Conservation (phyloP, 2,888 invertebrate genomes). For the Morinoia aosen region DNA sequence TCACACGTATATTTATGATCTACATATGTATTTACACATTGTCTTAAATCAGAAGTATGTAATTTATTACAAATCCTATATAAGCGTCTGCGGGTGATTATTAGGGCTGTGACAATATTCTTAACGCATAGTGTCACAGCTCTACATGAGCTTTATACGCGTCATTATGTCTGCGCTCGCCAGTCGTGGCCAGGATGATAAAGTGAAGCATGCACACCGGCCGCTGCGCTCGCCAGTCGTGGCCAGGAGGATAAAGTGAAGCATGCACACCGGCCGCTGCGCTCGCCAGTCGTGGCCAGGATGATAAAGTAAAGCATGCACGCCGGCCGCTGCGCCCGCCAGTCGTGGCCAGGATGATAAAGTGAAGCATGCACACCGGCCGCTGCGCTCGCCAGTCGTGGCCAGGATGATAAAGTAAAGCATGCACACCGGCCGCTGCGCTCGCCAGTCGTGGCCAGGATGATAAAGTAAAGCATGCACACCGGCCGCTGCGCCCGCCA, state of each 20-base stretch:
- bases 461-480: neutral
- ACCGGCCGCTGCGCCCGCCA: neutral
- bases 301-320: neutral
- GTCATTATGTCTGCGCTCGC: too few species aligned
- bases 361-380: neutral
- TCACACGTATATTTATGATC: too few species aligned
- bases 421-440: neutral
- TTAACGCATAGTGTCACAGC: too few species aligned
- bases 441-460: neutral
- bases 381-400: neutral
- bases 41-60: too few species aligned
- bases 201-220: neutral
- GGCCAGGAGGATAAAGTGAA: neutral
- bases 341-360: neutral
- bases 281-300: neutral
- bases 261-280: neutral
- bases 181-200: neutral
- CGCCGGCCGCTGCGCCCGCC: neutral
- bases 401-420: neutral
- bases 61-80: too few species aligned
- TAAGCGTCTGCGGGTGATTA: too few species aligned
- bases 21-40: too few species aligned
- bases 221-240: neutral
- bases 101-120: too few species aligned
- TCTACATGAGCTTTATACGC: too few species aligned